Conservation (phyloP, 2,113 vertebrate species). For the Girardinichthys multiradiatus region DNA sequence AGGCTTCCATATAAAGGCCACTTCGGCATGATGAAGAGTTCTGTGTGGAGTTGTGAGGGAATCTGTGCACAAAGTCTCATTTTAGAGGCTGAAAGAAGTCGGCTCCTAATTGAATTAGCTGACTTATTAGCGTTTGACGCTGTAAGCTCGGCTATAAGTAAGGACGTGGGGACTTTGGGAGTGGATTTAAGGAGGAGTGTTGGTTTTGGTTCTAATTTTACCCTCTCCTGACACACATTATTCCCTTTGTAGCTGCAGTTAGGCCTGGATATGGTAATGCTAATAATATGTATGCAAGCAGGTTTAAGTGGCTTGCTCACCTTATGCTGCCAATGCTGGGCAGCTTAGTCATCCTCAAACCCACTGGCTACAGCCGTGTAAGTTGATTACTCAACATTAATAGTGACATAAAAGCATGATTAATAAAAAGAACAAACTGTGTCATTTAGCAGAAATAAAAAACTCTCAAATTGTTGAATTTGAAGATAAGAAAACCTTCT, state of each 20-base stretch:
- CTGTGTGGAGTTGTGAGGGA: slow-evolving; percentile 58
- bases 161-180: slow-evolving; percentile 61
- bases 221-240: slow-evolving; percentile 72
- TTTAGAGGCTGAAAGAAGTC: slow-evolving; percentile 59
- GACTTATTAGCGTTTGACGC: slow-evolving; percentile 74
- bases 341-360: slow-evolving; percentile 33
- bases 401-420: slow-evolving; percentile 22
- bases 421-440: slow-evolving; percentile 18
- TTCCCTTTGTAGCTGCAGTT: slow-evolving; percentile 68
- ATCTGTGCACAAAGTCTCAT: slow-evolving; percentile 63
- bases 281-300: slow-evolving; percentile 60
- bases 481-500: slow-evolving; percentile 35
- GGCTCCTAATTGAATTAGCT: slow-evolving; percentile 76
- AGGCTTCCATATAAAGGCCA: slow-evolving; percentile 61
- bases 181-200: slow-evolving; percentile 65
- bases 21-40: slow-evolving; percentile 68
- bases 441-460: slow-evolving; percentile 36
- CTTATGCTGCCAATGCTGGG: slow-evolving; percentile 34
- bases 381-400: slow-evolving; percentile 18
- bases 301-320: slow-evolving; percentile 64
- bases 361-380: neutral
- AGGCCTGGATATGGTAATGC: slow-evolving; percentile 67
- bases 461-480: slow-evolving; percentile 42
- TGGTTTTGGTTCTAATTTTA: slow-evolving; percentile 76
- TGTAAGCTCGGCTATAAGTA: slow-evolving; percentile 62